These are phyloP conservation scores for Venusia cambrica DNA, from an alignment of 2,888 invertebrate species.

Conservation along the genomic window DNA sequence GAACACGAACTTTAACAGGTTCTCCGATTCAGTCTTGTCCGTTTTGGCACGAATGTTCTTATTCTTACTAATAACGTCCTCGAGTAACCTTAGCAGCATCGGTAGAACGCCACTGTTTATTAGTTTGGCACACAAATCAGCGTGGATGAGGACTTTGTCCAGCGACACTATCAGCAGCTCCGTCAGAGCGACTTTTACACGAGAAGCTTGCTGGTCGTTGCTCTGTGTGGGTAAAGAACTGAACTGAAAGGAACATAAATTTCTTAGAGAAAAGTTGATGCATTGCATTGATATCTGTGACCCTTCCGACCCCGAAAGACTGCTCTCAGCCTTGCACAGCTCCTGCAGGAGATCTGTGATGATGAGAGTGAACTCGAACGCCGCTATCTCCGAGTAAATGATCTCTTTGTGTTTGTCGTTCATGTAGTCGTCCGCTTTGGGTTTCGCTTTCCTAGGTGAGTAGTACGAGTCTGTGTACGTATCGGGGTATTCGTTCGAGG, in stretches of 20 bases:
- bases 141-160: conserved; percentile 75
- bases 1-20: conserved; percentile 81
- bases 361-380: conserved; percentile 79
- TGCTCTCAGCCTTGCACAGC: conserved; percentile 75
- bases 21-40: conserved; percentile 65
- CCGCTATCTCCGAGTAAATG: conserved; percentile 72
- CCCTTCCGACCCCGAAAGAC: conserved; percentile 73
- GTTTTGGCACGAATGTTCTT: conserved; percentile 48
- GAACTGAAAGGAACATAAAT: conserved; percentile 82
- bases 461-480: conserved; percentile 55
- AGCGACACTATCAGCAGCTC: conserved; percentile 80
- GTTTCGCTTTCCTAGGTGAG: conserved; percentile 59
- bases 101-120: conserved; percentile 83
- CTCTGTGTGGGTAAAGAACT: conserved; percentile 61
- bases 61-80: conserved; percentile 74
- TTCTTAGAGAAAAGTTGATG: conserved; percentile 82
- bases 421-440: conserved; percentile 75
- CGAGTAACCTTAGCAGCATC: conserved; percentile 80
- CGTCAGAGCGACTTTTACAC: conserved; percentile 78
- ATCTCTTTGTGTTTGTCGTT: conserved; percentile 76
- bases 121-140: conserved; percentile 78
- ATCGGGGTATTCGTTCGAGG: conserved; percentile 56
- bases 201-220: conserved; percentile 58
- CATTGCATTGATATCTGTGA: conserved; percentile 81
- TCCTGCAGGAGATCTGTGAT: conserved; percentile 80